A percentile compares a stretch with the other conserved stretches of the same genome.
phyloP scores from a whole-genome alignment of 2,113 vertebrate species.

The Mesocricetus auratus region DNA sequence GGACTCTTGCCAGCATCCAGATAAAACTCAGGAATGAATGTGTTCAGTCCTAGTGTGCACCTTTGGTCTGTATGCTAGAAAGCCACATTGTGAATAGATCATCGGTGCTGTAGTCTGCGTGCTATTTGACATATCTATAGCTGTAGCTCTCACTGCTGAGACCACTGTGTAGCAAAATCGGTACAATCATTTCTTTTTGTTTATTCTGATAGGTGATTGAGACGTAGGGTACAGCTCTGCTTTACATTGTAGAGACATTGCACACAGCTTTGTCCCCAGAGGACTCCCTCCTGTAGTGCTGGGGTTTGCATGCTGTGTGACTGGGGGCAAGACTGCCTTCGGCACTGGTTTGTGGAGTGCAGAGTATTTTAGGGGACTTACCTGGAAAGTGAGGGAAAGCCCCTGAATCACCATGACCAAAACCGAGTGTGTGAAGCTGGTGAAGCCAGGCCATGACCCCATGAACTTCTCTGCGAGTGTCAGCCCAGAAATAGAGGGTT shows the following conservation, averaged over 20 bases:
- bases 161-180: not conserved
- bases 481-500: not conserved
- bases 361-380: not conserved
- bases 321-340: not conserved
- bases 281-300: not conserved
- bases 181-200: no score
- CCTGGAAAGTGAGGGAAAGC: not conserved
- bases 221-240: no score
- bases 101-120: not conserved
- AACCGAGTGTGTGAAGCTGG: not conserved
- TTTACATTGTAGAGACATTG: not conserved
- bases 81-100: not conserved
- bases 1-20: not conserved
- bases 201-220: no score
- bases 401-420: not conserved
- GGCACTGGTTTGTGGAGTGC: not conserved
- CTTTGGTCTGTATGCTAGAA: not conserved
- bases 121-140: not conserved
- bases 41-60: not conserved
- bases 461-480: not conserved
- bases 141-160: not conserved
- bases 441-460: no score
- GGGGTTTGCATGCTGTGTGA: not conserved
- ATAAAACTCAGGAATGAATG: not conserved
- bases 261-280: not conserved